A percentile compares a stretch with the other conserved stretches of the same genome.
Conservation (phyloP, 2,888 invertebrate species). For the Cenopis cana region DNA sequence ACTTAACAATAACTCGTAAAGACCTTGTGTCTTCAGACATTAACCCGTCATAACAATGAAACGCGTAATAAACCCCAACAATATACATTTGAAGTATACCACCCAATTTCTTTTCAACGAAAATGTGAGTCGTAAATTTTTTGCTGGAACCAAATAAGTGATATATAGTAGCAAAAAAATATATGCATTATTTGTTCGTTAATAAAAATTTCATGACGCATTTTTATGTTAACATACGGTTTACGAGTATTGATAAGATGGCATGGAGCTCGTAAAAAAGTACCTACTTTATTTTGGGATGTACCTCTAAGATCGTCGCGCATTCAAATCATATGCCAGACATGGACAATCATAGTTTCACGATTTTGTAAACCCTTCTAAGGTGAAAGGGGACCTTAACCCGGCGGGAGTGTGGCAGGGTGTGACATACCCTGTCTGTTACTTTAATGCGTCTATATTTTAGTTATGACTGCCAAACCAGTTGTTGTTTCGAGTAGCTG, state of each 20-base stretch:
- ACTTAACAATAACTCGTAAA: slow-evolving; percentile 6
- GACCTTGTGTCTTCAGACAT: slow-evolving; percentile 15
- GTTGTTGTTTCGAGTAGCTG: no score
- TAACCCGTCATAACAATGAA: slow-evolving; percentile 30
- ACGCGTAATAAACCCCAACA: slow-evolving; percentile 28
- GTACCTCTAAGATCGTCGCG: no score
- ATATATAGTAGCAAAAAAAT: slow-evolving; percentile 55
- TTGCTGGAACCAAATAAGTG: slow-evolving; percentile 55
- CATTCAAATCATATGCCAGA: no score
- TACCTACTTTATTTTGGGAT: not conserved
- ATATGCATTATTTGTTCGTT: slow-evolving; percentile 52
- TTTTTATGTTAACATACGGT: slow-evolving; percentile 50
- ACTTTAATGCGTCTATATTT: no score
- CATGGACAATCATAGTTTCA: no score
- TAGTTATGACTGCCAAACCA: no score
- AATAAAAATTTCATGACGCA: slow-evolving; percentile 56
- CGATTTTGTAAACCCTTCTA: no score
- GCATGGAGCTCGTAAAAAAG: slow-evolving; percentile 19
- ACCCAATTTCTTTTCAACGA: slow-evolving; percentile 47
- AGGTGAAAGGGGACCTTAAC: no score
- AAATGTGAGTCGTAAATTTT: slow-evolving; percentile 51
- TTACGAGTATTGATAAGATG: slow-evolving; percentile 40
- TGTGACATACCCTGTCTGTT: no score
- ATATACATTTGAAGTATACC: slow-evolving; percentile 50
- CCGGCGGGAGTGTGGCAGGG: no score